phyloP scores from a whole-genome alignment of 2,888 invertebrate genomes.

The Cistogaster globosa region DNA sequence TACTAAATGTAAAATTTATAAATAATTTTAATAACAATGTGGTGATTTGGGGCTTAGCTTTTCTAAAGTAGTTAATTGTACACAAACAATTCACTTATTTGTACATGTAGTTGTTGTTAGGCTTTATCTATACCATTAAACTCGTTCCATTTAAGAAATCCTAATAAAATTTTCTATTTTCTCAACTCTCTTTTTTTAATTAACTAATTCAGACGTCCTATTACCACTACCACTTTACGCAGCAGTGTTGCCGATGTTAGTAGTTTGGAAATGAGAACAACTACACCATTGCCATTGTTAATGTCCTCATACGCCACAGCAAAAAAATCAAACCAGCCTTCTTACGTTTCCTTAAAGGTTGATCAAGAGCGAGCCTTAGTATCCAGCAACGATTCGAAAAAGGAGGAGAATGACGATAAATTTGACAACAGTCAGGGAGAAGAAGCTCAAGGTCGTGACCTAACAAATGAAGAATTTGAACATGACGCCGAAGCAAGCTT shows the following conservation, averaged over 20 bases:
- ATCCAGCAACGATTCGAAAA: slow-evolving; percentile 66
- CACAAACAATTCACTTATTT: neutral
- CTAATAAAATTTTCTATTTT: slow-evolving; percentile 53
- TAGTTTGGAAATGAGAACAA: slow-evolving; percentile 64
- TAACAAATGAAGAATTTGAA: slow-evolving; percentile 66
- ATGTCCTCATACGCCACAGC: slow-evolving; percentile 78
- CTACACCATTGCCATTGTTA: slow-evolving; percentile 79
- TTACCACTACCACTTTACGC: slow-evolving; percentile 80
- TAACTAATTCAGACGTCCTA: slow-evolving; percentile 79
- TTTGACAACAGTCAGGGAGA: slow-evolving; percentile 47
- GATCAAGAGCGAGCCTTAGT: slow-evolving; percentile 78
- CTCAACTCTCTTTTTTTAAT: slow-evolving; percentile 41
- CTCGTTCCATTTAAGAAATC: slow-evolving; percentile 26
- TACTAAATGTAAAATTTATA: slow-evolving; percentile 7
- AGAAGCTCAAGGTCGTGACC: slow-evolving; percentile 64
- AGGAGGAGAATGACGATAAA: slow-evolving; percentile 64
- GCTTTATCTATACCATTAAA: slow-evolving; percentile 31
- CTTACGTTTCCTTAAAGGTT: slow-evolving; percentile 79
- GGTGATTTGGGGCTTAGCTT: slow-evolving; percentile 82
- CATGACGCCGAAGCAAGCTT: slow-evolving; percentile 56
- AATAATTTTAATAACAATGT: slow-evolving; percentile 59
- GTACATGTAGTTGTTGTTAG: neutral
- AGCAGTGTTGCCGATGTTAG: slow-evolving; percentile 66
- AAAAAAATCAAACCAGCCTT: slow-evolving; percentile 78
- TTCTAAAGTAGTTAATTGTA: slow-evolving; percentile 65